Evolutionary conservation across 2,797 vertebrate species (phyloP).

Genomic region (Macropodus opercularis): DNA sequence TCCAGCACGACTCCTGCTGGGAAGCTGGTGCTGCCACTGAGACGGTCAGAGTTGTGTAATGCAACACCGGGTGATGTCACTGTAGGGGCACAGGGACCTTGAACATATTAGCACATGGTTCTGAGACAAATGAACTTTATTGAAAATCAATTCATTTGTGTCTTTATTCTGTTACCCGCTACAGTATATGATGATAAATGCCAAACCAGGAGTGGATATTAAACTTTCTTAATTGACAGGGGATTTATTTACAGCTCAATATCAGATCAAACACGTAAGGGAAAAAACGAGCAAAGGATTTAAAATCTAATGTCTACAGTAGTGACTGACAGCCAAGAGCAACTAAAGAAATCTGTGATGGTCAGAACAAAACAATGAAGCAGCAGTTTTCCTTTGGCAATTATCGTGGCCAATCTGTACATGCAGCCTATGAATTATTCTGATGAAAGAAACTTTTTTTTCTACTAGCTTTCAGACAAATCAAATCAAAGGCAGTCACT

Average conservation of each 20-base stretch:
- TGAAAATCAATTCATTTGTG: neutral
- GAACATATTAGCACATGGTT: constrained; percentile 8
- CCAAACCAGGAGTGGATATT: no score
- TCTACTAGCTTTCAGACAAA: constrained; percentile 44
- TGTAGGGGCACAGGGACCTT: constrained; percentile 26
- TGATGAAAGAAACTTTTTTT: constrained; percentile 35
- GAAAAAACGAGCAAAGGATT: constrained; percentile 10
- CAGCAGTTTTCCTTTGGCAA: constrained; percentile 10
- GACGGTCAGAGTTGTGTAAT: constrained; percentile 70
- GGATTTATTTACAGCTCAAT: no score
- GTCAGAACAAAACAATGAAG: constrained; percentile 30
- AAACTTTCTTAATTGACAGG: no score
- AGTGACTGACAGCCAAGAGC: constrained; percentile 30
- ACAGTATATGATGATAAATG: neutral
- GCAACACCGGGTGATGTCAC: constrained; percentile 74
- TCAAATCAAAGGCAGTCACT: constrained; percentile 50
- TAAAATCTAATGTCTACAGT: constrained; percentile 10
- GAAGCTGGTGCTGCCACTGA: constrained; percentile 61
- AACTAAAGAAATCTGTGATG: constrained; percentile 20
- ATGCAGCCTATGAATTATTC: constrained; percentile 43
- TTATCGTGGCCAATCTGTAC: constrained; percentile 29
- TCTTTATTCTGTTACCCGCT: constrained; percentile 1
- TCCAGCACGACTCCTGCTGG: constrained; percentile 68
- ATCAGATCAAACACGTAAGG: constrained; percentile 17
- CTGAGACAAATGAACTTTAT: constrained; percentile 5